These are phyloP conservation scores for Ginglymostoma cirratum DNA, from an alignment of 2,113 vertebrate species.

Conservation along the genomic window DNA sequence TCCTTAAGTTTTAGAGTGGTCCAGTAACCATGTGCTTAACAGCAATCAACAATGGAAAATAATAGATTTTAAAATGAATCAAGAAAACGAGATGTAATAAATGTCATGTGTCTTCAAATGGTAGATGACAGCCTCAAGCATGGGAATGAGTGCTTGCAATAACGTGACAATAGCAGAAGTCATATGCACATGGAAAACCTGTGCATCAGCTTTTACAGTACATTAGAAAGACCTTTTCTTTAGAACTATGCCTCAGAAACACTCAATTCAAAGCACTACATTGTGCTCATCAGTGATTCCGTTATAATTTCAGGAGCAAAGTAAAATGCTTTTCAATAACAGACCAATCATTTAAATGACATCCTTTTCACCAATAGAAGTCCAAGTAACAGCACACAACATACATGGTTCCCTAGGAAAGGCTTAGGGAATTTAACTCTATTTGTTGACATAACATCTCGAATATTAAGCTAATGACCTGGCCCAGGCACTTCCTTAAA, in stretches of 20 bases:
- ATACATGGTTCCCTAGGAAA: background rate
- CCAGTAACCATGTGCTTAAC: background rate
- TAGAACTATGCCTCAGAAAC: background rate
- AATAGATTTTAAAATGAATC: background rate
- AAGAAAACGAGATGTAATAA: background rate
- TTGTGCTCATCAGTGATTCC: background rate
- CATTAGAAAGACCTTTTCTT: background rate
- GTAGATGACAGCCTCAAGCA: background rate
- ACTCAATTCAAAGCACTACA: background rate
- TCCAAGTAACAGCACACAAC: background rate
- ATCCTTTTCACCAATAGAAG: background rate
- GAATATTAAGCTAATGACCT: background rate
- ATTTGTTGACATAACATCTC: background rate
- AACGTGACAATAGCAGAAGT: background rate
- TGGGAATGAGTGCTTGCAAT: background rate
- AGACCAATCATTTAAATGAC: background rate
- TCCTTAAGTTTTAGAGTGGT: background rate
- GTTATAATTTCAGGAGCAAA: background rate
- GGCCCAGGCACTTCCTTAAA: background rate
- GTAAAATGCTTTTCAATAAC: background rate
- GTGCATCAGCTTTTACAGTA: background rate
- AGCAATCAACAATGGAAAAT: background rate
- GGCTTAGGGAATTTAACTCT: background rate
- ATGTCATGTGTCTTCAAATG: background rate
- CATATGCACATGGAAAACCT: background rate